Base-by-base conservation (phyloP, 1,140 invertebrate species). In the Chrysomallon squamiferum region DNA sequence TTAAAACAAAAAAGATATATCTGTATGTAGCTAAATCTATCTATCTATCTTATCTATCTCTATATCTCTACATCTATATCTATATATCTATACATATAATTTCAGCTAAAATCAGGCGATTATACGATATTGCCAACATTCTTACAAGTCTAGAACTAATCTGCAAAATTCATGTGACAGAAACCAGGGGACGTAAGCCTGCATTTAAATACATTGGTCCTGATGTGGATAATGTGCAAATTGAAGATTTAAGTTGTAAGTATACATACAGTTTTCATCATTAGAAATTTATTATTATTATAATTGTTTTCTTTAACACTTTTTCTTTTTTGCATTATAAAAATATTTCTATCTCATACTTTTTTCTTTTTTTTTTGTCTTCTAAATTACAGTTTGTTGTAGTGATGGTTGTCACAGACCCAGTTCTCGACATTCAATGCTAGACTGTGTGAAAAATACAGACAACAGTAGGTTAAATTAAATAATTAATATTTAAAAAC, bases 51-150 rank as follows among this genome's bases (percentile, higher is more conserved):
- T n/a, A n/a, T n/a, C n/a, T n/a, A n/a, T n/a, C n/a, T n/a, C n/a
- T n/a, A n/a, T n/a, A n/a, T n/a, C n/a, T n/a, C n/a, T n/a, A n/a
- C n/a, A n/a, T n/a, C n/a, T n/a, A n/a, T n/a, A n/a, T n/a, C n/a
- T n/a, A n/a, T n/a, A n/a, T n/a, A n/a, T n/a, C n/a, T n/a, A n/a
- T n/a, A n/a, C n/a, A n/a, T n/a, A n/a, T n/a, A n/a, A n/a, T n/a
- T n/a, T n/a, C 73, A 87, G 86, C 91, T 33, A 91, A 91, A 87
- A 89, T 91, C 52, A 86, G 91, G 65, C 86, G 91, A 66, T 84
- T 92, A 2, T 92, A 92, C 85, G 91, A 92, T 74, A 91, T 92
- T 77, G 90, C 91, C 33, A 92, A 92, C 86, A 90, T 92, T 59
- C 85, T 92, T 62, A 89, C 90, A 64, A 91, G 90, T 63, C 88